Base-by-base conservation (phyloP, 2,113 vertebrate genomes). In the Verasper variegatus region DNA sequence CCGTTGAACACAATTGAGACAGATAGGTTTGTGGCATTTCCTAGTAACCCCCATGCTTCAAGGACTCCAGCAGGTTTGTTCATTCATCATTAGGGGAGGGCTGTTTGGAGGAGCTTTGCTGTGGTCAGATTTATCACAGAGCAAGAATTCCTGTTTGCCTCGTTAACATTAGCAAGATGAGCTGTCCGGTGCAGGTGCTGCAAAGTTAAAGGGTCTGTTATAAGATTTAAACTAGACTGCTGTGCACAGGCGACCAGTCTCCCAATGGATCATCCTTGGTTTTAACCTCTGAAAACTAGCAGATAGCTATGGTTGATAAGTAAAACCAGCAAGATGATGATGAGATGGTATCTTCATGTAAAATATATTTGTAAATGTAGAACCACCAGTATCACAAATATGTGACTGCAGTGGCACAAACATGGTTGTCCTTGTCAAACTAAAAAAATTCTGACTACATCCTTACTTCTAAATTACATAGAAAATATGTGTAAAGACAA, bases 1-100 rank as follows among this genome's bases (percentile, higher is more conserved):
- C 71, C 73, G 64, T 70, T 78, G 55, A 90, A 54, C 85, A 90
- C 86, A 90, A 90, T 88, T 87, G 87, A 90, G 91, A 87, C 82
- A 59, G 81, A 92, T 88, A 79, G 85, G 78, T 82, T 87, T 80
- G 56, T 85, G 79, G 85, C 80, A 83, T 81, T 81, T 83, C 76
- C 78, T 76, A 62, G 87, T 88, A 81, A 85, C 83, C 82, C 71
- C 89, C 73, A 71, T 78, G 74, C 80, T 86, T 92, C 87, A 92
- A 89, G 89, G 87, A 89, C 82, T 86, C 69, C 78, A 58, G 26
- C 59, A 23, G 68, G 63, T 67, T 78, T 73, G 80, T 88, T 73
- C 71, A 90, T 92, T 90, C 42, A 85, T 93, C 88, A 89, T 57
- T 26, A 66, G 55, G 61, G 47, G 57, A 63, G 55, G 76, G 57